These are phyloP conservation scores for Halcyon smyrnensis DNA, from an alignment of 2,797 vertebrate genomes.

Conservation along the genomic window DNA sequence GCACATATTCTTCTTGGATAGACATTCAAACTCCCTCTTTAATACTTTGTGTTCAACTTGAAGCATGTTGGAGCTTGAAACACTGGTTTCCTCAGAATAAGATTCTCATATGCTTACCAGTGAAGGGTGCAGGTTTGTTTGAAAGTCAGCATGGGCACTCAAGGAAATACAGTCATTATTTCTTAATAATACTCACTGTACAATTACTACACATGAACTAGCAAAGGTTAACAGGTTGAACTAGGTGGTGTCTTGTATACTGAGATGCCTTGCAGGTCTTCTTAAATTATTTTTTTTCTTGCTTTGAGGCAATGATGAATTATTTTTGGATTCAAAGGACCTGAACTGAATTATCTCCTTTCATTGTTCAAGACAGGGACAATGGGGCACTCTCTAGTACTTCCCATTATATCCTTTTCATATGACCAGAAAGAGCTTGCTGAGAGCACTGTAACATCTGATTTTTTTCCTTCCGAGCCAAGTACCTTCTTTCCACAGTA, in stretches of 20 bases:
- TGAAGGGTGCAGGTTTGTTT: not conserved
- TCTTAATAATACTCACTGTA: not conserved
- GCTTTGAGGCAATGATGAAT: not conserved
- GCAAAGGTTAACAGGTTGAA: not conserved
- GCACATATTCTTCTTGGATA: not conserved
- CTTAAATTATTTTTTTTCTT: not conserved
- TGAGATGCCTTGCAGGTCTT: not conserved
- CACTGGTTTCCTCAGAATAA: not conserved
- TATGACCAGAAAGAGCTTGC: not conserved
- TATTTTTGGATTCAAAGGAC: not conserved
- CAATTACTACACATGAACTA: not conserved
- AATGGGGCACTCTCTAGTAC: not conserved
- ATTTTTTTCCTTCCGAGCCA: not conserved
- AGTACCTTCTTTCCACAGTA: not conserved
- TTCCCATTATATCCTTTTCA: not conserved
- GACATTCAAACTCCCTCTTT: not conserved
- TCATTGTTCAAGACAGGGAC: not conserved
- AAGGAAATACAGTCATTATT: not conserved
- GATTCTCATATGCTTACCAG: not conserved
- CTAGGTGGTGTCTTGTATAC: not conserved
- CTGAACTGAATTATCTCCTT: not conserved
- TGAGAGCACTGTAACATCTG: not conserved
- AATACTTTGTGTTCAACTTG: not conserved
- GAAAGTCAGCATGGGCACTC: not conserved
- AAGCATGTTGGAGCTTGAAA: not conserved